Evolutionary conservation across 1,140 invertebrate genomes (phyloP).

Genomic region (Drosophila obscura): DNA sequence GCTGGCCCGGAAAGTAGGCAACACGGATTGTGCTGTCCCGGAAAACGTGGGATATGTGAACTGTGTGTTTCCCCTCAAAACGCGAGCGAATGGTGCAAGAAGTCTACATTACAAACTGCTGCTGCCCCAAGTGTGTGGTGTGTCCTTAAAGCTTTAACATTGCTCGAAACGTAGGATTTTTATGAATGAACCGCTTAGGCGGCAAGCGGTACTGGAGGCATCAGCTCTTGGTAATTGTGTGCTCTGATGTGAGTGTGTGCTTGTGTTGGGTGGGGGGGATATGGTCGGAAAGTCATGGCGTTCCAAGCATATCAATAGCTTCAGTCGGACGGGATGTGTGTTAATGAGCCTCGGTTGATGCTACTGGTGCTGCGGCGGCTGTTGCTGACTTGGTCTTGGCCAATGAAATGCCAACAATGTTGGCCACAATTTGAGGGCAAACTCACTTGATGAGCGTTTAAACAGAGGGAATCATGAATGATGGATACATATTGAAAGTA

Average conservation of each 20-base stretch:
- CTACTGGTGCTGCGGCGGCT: no score
- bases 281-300: slow-evolving; percentile 37
- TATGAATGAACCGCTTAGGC: slow-evolving; percentile 64
- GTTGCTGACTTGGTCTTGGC: background rate
- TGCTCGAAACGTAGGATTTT: slow-evolving; percentile 53
- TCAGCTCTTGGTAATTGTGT: slow-evolving; percentile 24
- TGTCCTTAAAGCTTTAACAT: slow-evolving; percentile 55
- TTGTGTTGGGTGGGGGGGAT: background rate
- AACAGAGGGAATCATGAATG: background rate
- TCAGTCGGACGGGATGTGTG: slow-evolving; percentile 30
- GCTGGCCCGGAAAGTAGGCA: slow-evolving; percentile 64
- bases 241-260: slow-evolving; percentile 33
- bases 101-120: slow-evolving; percentile 28
- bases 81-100: slow-evolving; percentile 6
- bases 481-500: background rate
- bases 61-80: background rate
- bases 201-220: background rate
- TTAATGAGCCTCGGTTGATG: slow-evolving; percentile 51
- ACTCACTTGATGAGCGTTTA: background rate
- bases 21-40: slow-evolving; percentile 44
- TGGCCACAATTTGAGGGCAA: background rate
- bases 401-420: slow-evolving; percentile 49
- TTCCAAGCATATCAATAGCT: slow-evolving; percentile 65
- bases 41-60: slow-evolving; percentile 38
- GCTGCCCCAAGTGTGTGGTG: slow-evolving; percentile 7